These are phyloP conservation scores for Calameuta pallipes DNA, from an alignment of 2,888 invertebrate species.

Conservation along the genomic window DNA sequence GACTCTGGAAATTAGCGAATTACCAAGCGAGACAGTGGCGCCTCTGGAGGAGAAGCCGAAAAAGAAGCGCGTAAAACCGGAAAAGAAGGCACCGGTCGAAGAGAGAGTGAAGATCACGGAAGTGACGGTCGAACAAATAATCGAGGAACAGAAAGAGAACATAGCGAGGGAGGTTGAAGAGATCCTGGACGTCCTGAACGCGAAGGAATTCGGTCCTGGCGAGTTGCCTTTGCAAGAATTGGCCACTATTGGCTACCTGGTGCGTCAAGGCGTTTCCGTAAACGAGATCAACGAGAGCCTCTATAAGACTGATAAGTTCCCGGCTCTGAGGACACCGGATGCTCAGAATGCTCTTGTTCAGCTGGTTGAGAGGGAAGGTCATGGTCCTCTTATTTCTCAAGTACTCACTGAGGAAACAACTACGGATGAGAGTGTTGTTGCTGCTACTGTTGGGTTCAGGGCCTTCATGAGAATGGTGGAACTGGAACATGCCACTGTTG, in stretches of 20 bases:
- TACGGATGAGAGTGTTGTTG: conserved; percentile 80
- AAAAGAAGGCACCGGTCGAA: conserved; percentile 51
- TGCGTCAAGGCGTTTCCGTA: conserved; percentile 80
- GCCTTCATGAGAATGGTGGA: conserved; percentile 90
- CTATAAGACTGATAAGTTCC: conserved; percentile 83
- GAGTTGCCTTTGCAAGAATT: conserved; percentile 83
- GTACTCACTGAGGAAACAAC: conserved; percentile 84
- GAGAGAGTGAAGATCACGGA: conserved; percentile 66
- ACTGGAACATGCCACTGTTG: conserved; percentile 81
- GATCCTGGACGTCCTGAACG: conserved; percentile 78
- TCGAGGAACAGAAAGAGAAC: conserved; percentile 70
- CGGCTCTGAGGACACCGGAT: conserved; percentile 81
- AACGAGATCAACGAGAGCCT: conserved; percentile 79
- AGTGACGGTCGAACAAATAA: conserved; percentile 69
- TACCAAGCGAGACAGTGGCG: conserved; percentile 16
- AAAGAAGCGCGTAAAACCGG: conserved; percentile 42
- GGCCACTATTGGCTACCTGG: conserved; percentile 83
- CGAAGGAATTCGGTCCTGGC: conserved; percentile 84
- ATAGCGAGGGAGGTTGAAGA: conserved; percentile 82
- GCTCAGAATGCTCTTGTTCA: conserved; percentile 88
- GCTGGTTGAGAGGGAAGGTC: conserved; percentile 85
- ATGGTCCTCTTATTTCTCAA: conserved; percentile 83
- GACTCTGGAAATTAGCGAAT: conserved; percentile 22
- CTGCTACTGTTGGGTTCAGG: conserved; percentile 85
- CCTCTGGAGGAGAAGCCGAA: conserved; percentile 44